These are phyloP conservation scores for Datnioides undecimradiatus DNA, from an alignment of 2,113 vertebrate species.

Conservation along the genomic window DNA sequence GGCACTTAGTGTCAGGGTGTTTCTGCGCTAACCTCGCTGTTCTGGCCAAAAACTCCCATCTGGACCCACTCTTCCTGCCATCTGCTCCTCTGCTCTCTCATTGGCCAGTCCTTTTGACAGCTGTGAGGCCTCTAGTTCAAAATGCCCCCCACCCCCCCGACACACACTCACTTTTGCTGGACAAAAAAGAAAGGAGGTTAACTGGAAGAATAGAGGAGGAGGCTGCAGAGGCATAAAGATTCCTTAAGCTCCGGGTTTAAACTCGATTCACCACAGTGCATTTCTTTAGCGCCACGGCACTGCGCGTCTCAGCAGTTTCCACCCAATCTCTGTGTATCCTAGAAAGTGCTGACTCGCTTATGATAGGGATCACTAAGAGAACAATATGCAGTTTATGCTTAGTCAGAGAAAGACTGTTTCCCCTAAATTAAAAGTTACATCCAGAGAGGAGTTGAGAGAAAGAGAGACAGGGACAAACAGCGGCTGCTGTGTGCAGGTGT, in stretches of 20 bases:
- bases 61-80: conserved; percentile 75
- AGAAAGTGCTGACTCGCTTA: conserved; percentile 70
- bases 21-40: conserved; percentile 68
- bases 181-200: conserved; percentile 27
- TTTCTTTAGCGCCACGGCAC: conserved; percentile 23
- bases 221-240: conserved; percentile 21
- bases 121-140: conserved; percentile 51
- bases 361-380: conserved; percentile 65
- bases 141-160: conserved; percentile 37
- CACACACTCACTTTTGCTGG: conserved; percentile 12
- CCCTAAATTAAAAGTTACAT: conserved; percentile 64
- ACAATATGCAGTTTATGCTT: conserved; percentile 66
- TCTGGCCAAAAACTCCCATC: conserved; percentile 76
- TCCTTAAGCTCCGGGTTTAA: conserved; percentile 47
- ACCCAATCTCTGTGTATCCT: conserved; percentile 41
- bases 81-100: conserved; percentile 71
- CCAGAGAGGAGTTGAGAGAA: conserved; percentile 25
- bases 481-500: conserved; percentile 52
- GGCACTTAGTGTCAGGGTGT: conserved; percentile 67
- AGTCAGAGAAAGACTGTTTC: conserved; percentile 67
- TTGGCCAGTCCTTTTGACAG: conserved; percentile 61
- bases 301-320: conserved; percentile 67
- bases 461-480: conserved; percentile 14
- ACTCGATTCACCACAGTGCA: conserved; percentile 42
- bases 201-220: conserved; percentile 17